Conservation (phyloP, 1,140 invertebrate genomes). For the Diprion similis region DNA sequence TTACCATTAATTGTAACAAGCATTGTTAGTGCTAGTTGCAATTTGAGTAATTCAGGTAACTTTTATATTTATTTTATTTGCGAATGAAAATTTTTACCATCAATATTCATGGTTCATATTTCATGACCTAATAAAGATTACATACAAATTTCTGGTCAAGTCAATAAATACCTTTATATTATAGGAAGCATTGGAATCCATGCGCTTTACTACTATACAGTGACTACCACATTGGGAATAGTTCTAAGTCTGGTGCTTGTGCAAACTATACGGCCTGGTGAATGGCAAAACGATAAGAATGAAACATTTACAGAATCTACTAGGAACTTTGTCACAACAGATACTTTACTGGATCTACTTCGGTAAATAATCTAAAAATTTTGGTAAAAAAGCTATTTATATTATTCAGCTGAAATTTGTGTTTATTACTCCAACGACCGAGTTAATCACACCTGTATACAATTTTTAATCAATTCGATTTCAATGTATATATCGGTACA, state of each 20-base stretch:
- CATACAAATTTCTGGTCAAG: no score
- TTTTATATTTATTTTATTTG: neutral
- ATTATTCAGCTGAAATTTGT: no score
- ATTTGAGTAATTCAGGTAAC: slow-evolving; percentile 52
- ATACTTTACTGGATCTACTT: slow-evolving; percentile 76
- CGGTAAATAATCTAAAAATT: slow-evolving; percentile 58
- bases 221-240: slow-evolving; percentile 70
- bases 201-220: slow-evolving; percentile 71
- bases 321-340: slow-evolving; percentile 65
- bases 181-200: slow-evolving; percentile 60
- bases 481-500: neutral
- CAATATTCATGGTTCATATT: neutral
- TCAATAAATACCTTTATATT: slow-evolving; percentile 4
- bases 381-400: no score
- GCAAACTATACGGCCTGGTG: slow-evolving; percentile 68
- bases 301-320: slow-evolving; percentile 25
- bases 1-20: slow-evolving; percentile 70
- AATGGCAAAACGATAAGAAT: slow-evolving; percentile 32
- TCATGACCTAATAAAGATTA: neutral
- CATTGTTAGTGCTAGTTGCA: slow-evolving; percentile 67
- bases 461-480: neutral
- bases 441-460: no score
- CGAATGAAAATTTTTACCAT: neutral
- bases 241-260: slow-evolving; percentile 68
- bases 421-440: no score